Base-by-base conservation (phyloP, 2,888 invertebrate species). In the Orthonychiurus folsomi region DNA sequence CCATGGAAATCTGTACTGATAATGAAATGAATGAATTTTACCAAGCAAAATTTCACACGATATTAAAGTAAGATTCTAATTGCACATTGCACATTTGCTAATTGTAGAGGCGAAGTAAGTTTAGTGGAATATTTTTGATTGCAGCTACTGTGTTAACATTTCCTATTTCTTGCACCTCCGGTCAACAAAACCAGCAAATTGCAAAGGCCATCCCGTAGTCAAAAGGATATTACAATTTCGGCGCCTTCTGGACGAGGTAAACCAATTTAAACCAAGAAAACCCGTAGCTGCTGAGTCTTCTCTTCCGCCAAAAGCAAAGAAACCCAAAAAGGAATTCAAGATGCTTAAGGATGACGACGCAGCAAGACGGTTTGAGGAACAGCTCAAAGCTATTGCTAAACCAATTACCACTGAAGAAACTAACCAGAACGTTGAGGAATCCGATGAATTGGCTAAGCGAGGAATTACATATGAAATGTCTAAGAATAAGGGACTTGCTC, bases 401-500 rank as follows among this genome's bases (percentile, higher is more conserved):
- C 47, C 26, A 53, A 23, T 47, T 23, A 50, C n/a, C 21, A 54
- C n/a, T 23, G 63, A 48, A 55, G 64, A 60, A 59, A 61, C 59
- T 12, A 63, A 63, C 47, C 65, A 52, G 63, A 68, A 61, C 62
- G 64, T 60, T 61, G 66, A 63, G 21, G 64, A 65, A 24, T 61
- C 64, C 5, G 69, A 73, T 71, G 26, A 52, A 52, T 75, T 74
- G 50, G 84, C 81, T 58, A 93, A 92, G 75, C 83, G 95, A 73
- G 84, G 85, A 60, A 94, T 95, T 68, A 93, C 90, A 1, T 92
- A 93, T 76, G 85, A 94, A 82, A 96, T 96, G 76, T 87, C 89
- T 23, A 96, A 96, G 78, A 97, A 97, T 76, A 95, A 93, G 78
- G 96, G 96, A 20, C 81, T 96, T 21, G 93, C 88, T 48, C 92